phyloP scores from a whole-genome alignment of 2,888 invertebrate species.

The Hoplodrina ambigua region DNA sequence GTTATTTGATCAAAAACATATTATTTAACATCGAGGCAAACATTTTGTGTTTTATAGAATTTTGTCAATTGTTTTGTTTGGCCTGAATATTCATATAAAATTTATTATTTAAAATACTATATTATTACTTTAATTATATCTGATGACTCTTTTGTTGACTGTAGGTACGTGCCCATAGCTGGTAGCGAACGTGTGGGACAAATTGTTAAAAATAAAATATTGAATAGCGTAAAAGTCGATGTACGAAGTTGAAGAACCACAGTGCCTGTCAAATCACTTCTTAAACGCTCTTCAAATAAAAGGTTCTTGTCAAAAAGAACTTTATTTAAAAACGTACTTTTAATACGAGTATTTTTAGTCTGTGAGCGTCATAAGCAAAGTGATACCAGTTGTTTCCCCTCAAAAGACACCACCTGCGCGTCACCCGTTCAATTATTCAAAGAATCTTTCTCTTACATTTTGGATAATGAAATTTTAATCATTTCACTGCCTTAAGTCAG shows the following conservation, averaged over 20 bases:
- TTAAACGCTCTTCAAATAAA: constrained; percentile 18
- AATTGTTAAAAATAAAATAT: no score
- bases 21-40: neutral
- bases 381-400: constrained; percentile 60
- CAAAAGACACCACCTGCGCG: constrained; percentile 70
- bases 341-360: constrained; percentile 33
- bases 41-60: constrained; percentile 2
- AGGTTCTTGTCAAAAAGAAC: neutral
- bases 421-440: constrained; percentile 80
- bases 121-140: no score
- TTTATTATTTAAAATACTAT: neutral
- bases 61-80: constrained; percentile 5
- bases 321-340: constrained; percentile 34
- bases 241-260: neutral
- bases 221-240: neutral
- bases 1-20: neutral
- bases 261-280: neutral
- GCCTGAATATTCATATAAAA: constrained; percentile 5
- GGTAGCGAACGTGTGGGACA: no score
- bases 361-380: constrained; percentile 58
- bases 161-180: no score
- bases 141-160: no score
- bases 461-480: constrained; percentile 85
- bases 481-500: constrained; percentile 74
- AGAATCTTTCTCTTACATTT: constrained; percentile 84